phyloP scores from a whole-genome alignment of 2,797 vertebrate species.

The Poecilia velifera region DNA sequence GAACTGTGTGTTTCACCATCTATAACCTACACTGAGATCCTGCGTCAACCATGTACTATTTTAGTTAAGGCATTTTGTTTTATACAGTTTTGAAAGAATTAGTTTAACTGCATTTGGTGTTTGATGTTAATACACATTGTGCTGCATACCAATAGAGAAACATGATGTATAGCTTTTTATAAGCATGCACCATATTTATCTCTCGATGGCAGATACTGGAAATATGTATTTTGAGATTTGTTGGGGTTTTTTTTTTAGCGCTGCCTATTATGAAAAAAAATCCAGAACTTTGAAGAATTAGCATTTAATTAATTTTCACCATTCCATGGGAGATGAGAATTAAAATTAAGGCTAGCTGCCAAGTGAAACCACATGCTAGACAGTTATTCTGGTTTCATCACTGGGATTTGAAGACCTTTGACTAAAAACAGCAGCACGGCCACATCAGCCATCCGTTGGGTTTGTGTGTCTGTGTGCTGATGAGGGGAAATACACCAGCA shows the following conservation, averaged over 20 bases:
- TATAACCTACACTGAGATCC: not conserved
- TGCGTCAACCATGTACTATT: not conserved
- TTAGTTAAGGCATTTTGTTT: not conserved
- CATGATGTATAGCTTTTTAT: constrained; percentile 32
- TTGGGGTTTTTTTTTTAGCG: constrained; percentile 1
- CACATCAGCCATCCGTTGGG: constrained; percentile 3
- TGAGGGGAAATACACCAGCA: constrained; percentile 6
- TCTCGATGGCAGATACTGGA: constrained; percentile 18
- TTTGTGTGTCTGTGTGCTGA: constrained; percentile 13
- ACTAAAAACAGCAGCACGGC: constrained; percentile 18
- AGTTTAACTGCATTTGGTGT: constrained; percentile 2
- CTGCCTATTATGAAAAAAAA: constrained; percentile 26
- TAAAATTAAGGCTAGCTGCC: constrained; percentile 49
- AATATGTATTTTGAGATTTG: constrained; percentile 12
- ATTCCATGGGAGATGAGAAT: constrained; percentile 57
- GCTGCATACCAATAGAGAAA: not conserved
- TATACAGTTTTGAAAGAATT: not conserved
- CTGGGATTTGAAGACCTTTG: constrained; percentile 46
- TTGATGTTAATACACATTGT: constrained; percentile 6
- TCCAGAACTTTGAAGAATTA: constrained; percentile 38
- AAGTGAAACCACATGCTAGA: constrained; percentile 42
- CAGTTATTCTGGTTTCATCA: constrained; percentile 48
- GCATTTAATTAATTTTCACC: constrained; percentile 67
- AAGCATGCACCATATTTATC: constrained; percentile 29
- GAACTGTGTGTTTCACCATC: not conserved